phyloP scores from a whole-genome alignment of 2,797 vertebrate genomes.

The Paedocypris micromegethes region DNA sequence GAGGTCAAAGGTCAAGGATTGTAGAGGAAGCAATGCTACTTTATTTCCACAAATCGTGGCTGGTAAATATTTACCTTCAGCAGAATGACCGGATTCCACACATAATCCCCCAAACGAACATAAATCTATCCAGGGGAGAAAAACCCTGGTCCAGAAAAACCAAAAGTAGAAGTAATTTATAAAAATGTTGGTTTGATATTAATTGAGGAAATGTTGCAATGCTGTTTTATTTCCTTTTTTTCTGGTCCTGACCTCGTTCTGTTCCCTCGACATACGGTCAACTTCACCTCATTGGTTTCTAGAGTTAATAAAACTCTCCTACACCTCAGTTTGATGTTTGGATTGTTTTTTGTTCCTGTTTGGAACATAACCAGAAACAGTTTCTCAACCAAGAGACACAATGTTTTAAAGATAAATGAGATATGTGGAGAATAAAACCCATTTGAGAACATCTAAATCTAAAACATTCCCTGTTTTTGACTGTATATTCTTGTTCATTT shows the following conservation, averaged over 20 bases:
- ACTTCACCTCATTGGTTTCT: conserved; percentile 20
- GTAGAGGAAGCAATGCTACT: conserved; percentile 10
- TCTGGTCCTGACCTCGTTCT: conserved; percentile 12
- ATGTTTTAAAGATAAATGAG: not conserved
- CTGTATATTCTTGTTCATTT: too few relatives aligned
- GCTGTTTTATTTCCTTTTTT: conserved; percentile 16
- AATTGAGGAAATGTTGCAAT: conserved; percentile 49
- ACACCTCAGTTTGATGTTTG: conserved; percentile 3
- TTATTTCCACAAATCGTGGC: conserved; percentile 31
- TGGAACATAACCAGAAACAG: conserved; percentile 4
- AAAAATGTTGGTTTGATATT: conserved; percentile 40
- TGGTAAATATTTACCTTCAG: conserved; percentile 57
- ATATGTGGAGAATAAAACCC: conserved; percentile 3
- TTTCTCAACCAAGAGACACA: conserved; percentile 2
- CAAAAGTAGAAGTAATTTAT: conserved; percentile 37
- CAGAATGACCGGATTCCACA: conserved; percentile 47
- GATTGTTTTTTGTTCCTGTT: not conserved
- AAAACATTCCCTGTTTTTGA: not conserved
- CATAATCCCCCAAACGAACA: conserved; percentile 41
- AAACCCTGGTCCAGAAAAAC: conserved; percentile 33
- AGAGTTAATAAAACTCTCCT: conserved; percentile 20
- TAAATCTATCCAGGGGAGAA: conserved; percentile 46
- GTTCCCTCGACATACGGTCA: conserved; percentile 1
- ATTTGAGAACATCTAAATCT: not conserved
- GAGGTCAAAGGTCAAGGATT: conserved; percentile 29